Base-by-base conservation (phyloP, 2,888 invertebrate species). In the Amphiduros pacificus region DNA sequence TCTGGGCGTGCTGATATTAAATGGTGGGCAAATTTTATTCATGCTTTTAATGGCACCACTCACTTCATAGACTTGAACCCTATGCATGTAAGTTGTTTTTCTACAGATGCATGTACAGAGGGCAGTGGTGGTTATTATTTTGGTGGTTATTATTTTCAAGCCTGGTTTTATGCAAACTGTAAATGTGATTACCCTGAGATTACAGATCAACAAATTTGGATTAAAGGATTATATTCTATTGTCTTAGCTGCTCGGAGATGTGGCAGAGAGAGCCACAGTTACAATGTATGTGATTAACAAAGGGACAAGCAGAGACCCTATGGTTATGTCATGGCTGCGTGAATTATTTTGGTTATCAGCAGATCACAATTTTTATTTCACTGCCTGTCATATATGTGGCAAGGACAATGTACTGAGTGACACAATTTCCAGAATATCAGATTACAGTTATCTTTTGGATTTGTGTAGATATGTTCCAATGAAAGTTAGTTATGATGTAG, bases 221-320 rank as follows among this genome's bases (percentile, higher is more conserved):
- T 32, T 3, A 52, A 52, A 36, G 59, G 52, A n/a, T n/a, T n/a
- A n/a, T n/a, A 20, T 11, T 31, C 52, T n/a, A n/a, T 59, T 17
- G 32, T 52, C 11, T 36, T 26, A 17, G 52, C 59, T 6, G 59
- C 52, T 36, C 2, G 20, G 31, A n/a, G 9, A 52, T 51, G 59
- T 1, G n/a, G 2, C 36, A 59, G n/a, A 20, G 27, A 4, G 17
- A 22, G 52, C 27, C 28, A 31, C 17, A 27, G 29, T 52, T 26
- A 52, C 52, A 20, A 26, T 29, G 41, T 2, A 24, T n/a, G 24
- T 40, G 11, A 36, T 59, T 2, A 59, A 59, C 53, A 52, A 52
- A 40, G 59, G 59, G 9, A 52, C 40, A 14, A 28, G 41, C 17
- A 49, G 24, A n/a, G n/a, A 55, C 24, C 27, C 27, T 6, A 5